Conservation (phyloP, 2,888 invertebrate species). For the Nomada flava region DNA sequence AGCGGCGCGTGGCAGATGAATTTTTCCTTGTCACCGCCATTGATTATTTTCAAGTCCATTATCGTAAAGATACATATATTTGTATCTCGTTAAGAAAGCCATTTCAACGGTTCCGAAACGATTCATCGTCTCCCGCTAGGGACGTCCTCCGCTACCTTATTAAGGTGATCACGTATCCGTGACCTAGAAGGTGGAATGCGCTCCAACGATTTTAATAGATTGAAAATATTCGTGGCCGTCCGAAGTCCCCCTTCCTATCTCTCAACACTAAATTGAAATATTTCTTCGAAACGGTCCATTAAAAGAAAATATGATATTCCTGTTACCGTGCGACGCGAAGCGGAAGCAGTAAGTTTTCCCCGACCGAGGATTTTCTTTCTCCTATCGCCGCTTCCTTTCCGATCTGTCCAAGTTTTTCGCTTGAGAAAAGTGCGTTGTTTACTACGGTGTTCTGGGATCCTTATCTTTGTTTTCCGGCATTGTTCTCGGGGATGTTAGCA, state of each 20-base stretch:
- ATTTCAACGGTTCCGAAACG: conserved; percentile 24
- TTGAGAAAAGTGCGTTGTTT: conserved; percentile 49
- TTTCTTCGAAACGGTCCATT: neutral
- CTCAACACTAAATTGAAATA: conserved; percentile 20
- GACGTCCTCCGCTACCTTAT: neutral
- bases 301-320: neutral
- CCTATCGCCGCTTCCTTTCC: neutral
- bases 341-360: conserved; percentile 37
- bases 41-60: conserved; percentile 44
- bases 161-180: neutral
- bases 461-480: conserved; percentile 43
- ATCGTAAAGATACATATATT: neutral
- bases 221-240: neutral
- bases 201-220: neutral
- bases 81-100: conserved; percentile 9
- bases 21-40: conserved; percentile 24
- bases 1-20: conserved; percentile 59
- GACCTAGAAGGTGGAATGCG: neutral
- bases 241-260: neutral
- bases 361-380: conserved; percentile 30
- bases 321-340: neutral
- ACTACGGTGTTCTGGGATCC: conserved; percentile 59
- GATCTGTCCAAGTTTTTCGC: conserved; percentile 49
- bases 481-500: conserved; percentile 38
- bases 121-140: too few relatives aligned